Evolutionary conservation across 2,888 invertebrate genomes (phyloP), one percentile per base, ranked within the genome.

Genomic region (Hedya salicella): DNA sequence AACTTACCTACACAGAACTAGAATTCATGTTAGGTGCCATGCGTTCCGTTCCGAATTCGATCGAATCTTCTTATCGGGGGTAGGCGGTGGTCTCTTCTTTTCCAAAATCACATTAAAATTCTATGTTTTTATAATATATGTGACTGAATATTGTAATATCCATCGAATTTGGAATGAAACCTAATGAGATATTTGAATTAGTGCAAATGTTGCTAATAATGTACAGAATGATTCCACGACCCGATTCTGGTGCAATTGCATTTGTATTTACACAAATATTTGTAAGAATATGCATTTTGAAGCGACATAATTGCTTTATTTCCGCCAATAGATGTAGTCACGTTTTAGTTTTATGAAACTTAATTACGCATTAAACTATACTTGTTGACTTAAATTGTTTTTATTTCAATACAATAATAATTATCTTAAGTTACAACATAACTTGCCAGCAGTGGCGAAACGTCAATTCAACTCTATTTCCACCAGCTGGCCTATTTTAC

Each of bases 1-100:
- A 96, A 95, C 83, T 93, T 97, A 68, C 96, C 96, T 25, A 89
- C 94, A 69, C 93, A 93, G 73, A 86, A 89, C 75, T 91, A 87
- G 85, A 54, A 68, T 68, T 52, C 62, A 61, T 50, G 60, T 49
- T 59, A 46, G 48, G 36, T 60, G 52, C 60, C 49, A 66, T 60
- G 39, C 17, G 59, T 44, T 65, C 21, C 21, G n/a, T 54, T 66
- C 66, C 66, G 61, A 66, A 66, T 66, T 66, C 54, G 61, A 66
- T 54, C 40, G 48, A 49, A 6, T 21, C 21, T 19, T 19, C 17
- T 40, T 46, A 25, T 25, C 25, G 6, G 36, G 19, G 13, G 63
- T 49, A 40, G 30, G 56, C 40, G 63, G 50, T 32, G 42, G 66
- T 19, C 54, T 53, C 65, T 65, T 65, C 52, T 49, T 4, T 52